phyloP scores from a whole-genome alignment of 2,797 vertebrate genomes.

The Eulemur albifrons region DNA sequence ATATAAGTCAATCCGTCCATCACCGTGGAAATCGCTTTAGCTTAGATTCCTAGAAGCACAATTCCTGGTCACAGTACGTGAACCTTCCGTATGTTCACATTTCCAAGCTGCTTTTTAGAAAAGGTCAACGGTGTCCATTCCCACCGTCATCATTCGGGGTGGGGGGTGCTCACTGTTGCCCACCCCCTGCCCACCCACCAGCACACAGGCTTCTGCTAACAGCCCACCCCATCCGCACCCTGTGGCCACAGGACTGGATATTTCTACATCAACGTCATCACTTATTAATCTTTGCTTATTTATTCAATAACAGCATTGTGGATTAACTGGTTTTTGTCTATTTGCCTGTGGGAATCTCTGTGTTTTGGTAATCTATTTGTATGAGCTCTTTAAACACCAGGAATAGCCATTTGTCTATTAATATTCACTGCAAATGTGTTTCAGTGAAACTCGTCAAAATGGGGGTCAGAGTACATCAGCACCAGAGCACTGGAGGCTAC shows the following conservation, averaged over 20 bases:
- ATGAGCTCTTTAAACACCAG: neutral
- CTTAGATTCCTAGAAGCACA: neutral
- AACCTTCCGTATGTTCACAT: neutral
- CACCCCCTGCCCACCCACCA: accelerated
- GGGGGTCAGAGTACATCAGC: neutral
- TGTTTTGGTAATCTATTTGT: neutral
- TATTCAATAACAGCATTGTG: neutral
- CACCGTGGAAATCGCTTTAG: neutral
- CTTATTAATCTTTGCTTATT: neutral
- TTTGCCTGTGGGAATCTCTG: neutral
- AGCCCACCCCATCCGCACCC: too few species aligned
- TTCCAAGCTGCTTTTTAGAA: neutral
- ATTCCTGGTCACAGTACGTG: neutral
- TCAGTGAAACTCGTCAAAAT: neutral
- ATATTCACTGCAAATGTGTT: neutral
- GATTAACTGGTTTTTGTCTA: neutral
- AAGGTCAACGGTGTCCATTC: neutral
- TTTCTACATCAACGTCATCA: accelerated
- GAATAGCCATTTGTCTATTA: neutral
- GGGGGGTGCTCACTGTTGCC: accelerated
- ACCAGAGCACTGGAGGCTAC: neutral
- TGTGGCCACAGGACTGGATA: accelerated
- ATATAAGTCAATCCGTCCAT: neutral
- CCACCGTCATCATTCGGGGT: neutral
- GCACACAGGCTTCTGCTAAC: neutral